Base-by-base conservation (phyloP, 2,113 vertebrate genomes). In the Mastomys coucha region DNA sequence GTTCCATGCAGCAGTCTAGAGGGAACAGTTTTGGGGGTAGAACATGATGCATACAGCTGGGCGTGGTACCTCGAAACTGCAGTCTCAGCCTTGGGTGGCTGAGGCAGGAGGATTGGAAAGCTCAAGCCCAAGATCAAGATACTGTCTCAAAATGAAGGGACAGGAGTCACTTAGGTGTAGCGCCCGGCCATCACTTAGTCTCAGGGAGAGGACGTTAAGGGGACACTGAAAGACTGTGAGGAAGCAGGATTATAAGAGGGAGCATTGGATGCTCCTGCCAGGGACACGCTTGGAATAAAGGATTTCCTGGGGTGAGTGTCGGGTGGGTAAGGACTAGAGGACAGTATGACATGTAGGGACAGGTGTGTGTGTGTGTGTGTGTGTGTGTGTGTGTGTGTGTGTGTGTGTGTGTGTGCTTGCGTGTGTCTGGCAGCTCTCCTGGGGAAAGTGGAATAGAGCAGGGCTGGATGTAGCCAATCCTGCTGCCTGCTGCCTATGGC, bases 401-500 rank as follows among this genome's bases (percentile, higher is more conserved):
- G 28, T 69, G 28, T 69, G 65, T 33, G 67, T 69, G 67, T 69
- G 13, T 65, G 65, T 65, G 65, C 14, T 13, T 14, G 67, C 10
- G 51, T 53, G 7, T 10, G 51, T 53, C 7, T 10, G 28, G 17
- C 42, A 87, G 84, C 20, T 70, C 19, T 51, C 63, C 6, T 36
- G 19, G 39, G 22, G 65, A 65, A 94, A 58, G 42, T 7, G 45
- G 53, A 16, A 26, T 3, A 5, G 26, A 26, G 36, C 8, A 3
- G 28, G 42, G 4, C 22, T 13, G 60, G 56, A 2, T 51, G 2
- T 0, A n/a, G 69, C n/a, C 49, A 0, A 1, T 60, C 36, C 77
- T 8, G 85, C 6, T 88, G 85, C 85, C 85, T 36, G 84, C 9
- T 26, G 36, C 33, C 31, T 24, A 20, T 36, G 72, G 86, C 0